Evolutionary conservation across 2,888 invertebrate genomes (phyloP), one percentile per base, ranked within the genome.

Genomic region (Oasisia sp.): DNA sequence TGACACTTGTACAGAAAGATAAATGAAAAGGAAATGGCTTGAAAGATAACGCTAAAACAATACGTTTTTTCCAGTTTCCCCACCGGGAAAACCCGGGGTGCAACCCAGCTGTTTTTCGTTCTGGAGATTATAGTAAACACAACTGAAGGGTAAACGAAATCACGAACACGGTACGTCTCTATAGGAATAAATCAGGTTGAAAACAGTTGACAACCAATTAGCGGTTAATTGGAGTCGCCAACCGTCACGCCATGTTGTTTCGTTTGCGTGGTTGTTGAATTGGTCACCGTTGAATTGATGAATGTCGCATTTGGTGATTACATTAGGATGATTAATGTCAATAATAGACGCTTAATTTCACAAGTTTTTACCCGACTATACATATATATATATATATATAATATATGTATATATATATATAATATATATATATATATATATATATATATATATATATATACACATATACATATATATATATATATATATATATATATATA

Each of bases 1-100:
- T 74, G 74, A 27, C 74, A n/a, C 74, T 74, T 74, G 19, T 19
- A 74, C 14, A 74, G 74, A 27, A 74, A 19, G n/a, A 74, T 74
- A 74, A 74, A 74, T 74, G 27, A 74, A 74, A 74, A 74, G 74
- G 74, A 74, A 74, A n/a, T 74, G 74, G 74, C 74, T 27, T 74
- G 74, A n/a, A 74, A 74, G 74, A 74, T 74, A 74, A 74, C 74
- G 5, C 27, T 74, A 74, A 74, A 19, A 74, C 74, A 74, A 74
- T 74, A 74, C 11, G 14, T 27, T 74, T 19, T 14, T 74, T n/a
- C 27, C 74, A 74, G 19, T 74, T 74, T 74, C 74, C 7, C n/a
- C 74, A n/a, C 50, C 50, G 50, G 50, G 50, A 50, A 50, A 50
- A 50, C 9, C 50, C 19, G 74, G 74, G 27, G n/a, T 74, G 74